A percentile compares a stretch with the other conserved stretches of the same genome.
phyloP scores from a whole-genome alignment of 2,113 vertebrate genomes.

The Cavia porcellus region DNA sequence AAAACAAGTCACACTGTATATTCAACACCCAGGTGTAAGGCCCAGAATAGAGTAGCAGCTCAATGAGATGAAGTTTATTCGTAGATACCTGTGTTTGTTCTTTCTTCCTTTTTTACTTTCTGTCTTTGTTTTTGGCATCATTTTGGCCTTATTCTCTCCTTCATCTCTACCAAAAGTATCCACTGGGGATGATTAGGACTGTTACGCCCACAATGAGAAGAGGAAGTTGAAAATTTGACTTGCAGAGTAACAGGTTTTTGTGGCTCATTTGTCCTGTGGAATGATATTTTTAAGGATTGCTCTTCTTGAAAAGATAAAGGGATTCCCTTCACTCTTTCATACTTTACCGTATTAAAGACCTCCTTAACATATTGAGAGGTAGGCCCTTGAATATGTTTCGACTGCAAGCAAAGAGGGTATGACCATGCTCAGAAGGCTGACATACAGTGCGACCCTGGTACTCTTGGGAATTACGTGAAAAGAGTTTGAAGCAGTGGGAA shows the following conservation, averaged over 20 bases:
- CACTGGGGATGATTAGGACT: not conserved
- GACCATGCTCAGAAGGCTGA: not conserved
- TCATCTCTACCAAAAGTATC: not conserved
- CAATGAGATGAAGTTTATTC: not conserved
- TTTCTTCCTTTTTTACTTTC: not conserved
- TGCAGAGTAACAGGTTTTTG: not conserved
- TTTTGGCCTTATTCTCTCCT: not conserved
- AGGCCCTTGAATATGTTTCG: not conserved
- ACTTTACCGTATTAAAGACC: not conserved
- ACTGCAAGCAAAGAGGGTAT: not conserved
- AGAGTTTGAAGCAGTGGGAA: not conserved
- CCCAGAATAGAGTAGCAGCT: not conserved
- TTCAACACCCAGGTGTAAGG: not conserved
- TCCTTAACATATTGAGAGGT: not conserved
- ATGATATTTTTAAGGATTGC: not conserved
- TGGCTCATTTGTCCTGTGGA: not conserved
- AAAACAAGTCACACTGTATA: not conserved
- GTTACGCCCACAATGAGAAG: not conserved
- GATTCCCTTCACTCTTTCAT: not conserved
- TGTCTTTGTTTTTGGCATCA: not conserved
- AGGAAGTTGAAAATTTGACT: not conserved
- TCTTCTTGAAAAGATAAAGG: not conserved
- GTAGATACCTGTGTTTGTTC: not conserved
- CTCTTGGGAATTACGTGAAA: not conserved
- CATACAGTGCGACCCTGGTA: too few species aligned